phyloP scores from a whole-genome alignment of 2,797 vertebrate species.

The Graptemys geographica region DNA sequence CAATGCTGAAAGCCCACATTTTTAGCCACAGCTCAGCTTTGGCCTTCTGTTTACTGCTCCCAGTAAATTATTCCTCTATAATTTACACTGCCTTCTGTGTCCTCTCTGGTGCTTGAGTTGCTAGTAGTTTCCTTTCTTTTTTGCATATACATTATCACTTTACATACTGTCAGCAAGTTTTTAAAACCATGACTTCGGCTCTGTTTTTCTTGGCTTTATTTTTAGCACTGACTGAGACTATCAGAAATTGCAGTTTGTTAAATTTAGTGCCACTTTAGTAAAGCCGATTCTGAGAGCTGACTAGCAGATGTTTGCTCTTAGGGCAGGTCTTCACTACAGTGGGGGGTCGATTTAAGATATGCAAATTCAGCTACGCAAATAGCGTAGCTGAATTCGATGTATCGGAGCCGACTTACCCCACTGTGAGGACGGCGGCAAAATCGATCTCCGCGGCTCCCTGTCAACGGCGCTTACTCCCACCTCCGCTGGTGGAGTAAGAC shows the following conservation, averaged over 20 bases:
- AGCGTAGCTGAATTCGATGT: no score
- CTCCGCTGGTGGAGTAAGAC: no score
- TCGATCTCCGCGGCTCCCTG: no score
- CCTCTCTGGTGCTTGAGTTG: slow-evolving; percentile 36
- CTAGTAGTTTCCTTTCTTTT: slow-evolving; percentile 19
- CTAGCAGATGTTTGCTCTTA: neutral
- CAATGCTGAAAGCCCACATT: neutral
- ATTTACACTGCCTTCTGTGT: slow-evolving; percentile 11
- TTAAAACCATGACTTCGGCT: neutral
- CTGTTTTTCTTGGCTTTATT: slow-evolving; percentile 41
- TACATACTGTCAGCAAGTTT: slow-evolving; percentile 51
- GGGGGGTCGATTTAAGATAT: no score
- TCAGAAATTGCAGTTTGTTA: neutral
- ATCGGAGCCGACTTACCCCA: no score
- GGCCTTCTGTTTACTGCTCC: slow-evolving; percentile 23
- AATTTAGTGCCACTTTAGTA: neutral
- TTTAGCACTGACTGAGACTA: neutral
- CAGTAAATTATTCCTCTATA: neutral
- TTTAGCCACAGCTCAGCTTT: neutral
- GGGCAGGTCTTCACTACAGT: no score
- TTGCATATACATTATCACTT: neutral
- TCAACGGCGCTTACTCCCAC: no score
- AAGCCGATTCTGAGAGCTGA: neutral
- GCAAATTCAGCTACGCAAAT: no score
- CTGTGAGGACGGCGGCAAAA: no score